phyloP scores from a whole-genome alignment of 1,140 invertebrate species.

The Caenorhabditis elegans region DNA sequence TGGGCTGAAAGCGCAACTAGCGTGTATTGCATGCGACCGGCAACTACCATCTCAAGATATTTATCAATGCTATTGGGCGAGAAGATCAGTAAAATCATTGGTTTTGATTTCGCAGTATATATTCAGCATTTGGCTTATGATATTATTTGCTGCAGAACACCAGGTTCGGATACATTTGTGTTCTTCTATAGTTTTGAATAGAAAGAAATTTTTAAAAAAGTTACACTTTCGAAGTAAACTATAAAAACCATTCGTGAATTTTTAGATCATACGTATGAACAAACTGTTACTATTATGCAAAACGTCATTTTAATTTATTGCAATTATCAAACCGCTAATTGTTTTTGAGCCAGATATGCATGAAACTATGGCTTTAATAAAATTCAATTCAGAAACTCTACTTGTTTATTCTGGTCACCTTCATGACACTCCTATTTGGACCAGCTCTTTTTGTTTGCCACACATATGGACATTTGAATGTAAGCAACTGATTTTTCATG shows the following conservation, averaged over 20 bases:
- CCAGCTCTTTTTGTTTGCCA: constrained; percentile 41
- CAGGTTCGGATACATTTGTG: neutral
- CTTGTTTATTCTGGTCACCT: constrained; percentile 16
- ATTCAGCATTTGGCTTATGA: constrained; percentile 36
- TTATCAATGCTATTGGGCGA: constrained; percentile 40
- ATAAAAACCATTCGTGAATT: too few relatives aligned
- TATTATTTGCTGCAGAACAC: constrained; percentile 35
- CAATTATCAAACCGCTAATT: too few relatives aligned
- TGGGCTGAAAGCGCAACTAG: constrained; percentile 33
- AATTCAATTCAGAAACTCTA: constrained; percentile 33
- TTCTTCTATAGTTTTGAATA: too few relatives aligned
- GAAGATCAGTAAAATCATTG: constrained; percentile 36
- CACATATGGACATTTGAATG: constrained; percentile 43
- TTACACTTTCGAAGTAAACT: too few relatives aligned
- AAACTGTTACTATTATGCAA: too few relatives aligned
- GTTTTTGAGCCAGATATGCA: too few relatives aligned
- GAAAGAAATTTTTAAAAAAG: too few relatives aligned
- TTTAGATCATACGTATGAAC: too few relatives aligned
- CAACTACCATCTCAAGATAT: constrained; percentile 26
- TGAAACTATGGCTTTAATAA: too few relatives aligned
- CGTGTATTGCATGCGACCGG: constrained; percentile 40
- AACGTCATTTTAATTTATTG: too few relatives aligned
- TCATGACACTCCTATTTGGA: constrained; percentile 29
- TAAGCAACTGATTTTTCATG: neutral
- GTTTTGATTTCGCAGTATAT: constrained; percentile 6